These are phyloP conservation scores for Florisuga fusca DNA, from an alignment of 2,797 vertebrate genomes.

Conservation along the genomic window DNA sequence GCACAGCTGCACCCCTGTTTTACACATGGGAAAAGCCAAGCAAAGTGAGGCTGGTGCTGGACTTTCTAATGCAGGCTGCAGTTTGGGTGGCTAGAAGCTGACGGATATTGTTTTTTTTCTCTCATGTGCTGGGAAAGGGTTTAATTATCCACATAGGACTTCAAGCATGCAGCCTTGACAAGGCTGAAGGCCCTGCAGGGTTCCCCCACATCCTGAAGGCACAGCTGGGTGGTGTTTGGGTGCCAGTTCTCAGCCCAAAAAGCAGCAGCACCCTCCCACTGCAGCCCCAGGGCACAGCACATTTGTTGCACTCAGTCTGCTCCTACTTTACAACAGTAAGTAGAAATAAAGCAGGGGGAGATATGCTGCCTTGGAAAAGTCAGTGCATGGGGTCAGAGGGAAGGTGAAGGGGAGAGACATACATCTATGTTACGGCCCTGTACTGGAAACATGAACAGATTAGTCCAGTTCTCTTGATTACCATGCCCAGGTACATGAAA, in stretches of 20 bases:
- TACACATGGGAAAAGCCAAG: neutral
- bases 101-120: neutral
- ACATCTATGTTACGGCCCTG: neutral
- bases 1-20: neutral
- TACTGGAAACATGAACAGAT: neutral
- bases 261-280: neutral
- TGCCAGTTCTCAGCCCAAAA: neutral
- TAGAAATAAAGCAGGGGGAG: neutral
- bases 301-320: neutral
- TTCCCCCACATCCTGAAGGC: neutral
- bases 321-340: neutral
- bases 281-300: neutral
- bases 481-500: neutral
- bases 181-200: neutral
- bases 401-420: neutral
- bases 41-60: neutral
- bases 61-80: neutral
- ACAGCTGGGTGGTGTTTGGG: neutral
- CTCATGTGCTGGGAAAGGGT: slow-evolving; percentile 22
- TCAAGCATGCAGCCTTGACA: neutral
- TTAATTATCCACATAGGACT: slow-evolving; percentile 31
- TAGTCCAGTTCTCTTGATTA: neutral
- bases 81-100: slow-evolving; percentile 52
- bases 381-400: too few relatives aligned
- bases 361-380: fast-evolving